Conservation (phyloP, 2,113 vertebrate species). For the Halichoerus grypus region DNA sequence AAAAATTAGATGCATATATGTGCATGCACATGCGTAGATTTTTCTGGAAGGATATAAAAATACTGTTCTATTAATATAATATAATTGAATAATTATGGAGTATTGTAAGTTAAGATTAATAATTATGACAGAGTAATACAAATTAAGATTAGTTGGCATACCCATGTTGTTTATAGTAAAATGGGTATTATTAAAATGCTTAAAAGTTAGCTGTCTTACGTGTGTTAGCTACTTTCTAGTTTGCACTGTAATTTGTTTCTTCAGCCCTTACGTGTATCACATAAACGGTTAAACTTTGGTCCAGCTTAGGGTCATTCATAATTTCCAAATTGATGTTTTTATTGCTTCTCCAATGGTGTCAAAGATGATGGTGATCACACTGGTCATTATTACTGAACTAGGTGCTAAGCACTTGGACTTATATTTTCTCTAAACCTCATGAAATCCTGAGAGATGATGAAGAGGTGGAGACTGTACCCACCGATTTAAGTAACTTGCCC, state of each 20-base stretch:
- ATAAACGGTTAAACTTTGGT: background rate
- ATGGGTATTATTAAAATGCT: background rate
- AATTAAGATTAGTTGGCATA: background rate
- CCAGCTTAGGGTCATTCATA: background rate
- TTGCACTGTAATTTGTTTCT: background rate
- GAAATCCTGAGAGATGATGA: background rate
- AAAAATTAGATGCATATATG: background rate
- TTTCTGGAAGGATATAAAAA: slow-evolving; percentile 6
- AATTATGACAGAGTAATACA: background rate
- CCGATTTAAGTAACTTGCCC: background rate
- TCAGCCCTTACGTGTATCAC: background rate
- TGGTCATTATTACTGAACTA: background rate
- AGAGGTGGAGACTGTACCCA: background rate
- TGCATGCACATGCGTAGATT: background rate
- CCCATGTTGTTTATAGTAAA: background rate
- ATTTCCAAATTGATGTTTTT: background rate
- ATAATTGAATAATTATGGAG: background rate
- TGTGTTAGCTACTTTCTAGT: background rate
- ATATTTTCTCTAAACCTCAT: background rate
- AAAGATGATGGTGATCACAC: background rate
- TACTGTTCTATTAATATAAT: background rate
- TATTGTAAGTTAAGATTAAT: background rate
- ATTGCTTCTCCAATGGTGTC: background rate
- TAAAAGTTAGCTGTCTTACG: background rate
- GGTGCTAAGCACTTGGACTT: background rate